Evolutionary conservation across 1,140 invertebrate genomes (phyloP).

Genomic region (Luehdorfia chinensis): DNA sequence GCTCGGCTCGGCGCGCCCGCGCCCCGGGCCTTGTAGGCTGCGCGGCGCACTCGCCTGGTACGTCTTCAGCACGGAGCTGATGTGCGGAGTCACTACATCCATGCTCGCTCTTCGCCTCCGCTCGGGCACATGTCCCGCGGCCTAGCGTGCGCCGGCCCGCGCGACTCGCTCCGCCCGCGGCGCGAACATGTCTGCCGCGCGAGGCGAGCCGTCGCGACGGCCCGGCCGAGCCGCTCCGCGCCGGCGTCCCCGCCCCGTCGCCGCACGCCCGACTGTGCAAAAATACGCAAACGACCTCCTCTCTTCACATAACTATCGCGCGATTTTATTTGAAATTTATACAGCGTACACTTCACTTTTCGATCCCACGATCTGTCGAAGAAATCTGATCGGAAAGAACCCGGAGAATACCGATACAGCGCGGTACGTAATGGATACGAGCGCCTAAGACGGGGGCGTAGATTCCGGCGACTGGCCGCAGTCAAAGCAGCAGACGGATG

Average conservation of each 20-base stretch:
- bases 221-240: conserved; percentile 44
- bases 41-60: conserved; percentile 94
- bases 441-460: conserved; percentile 48
- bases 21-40: conserved; percentile 93
- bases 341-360: conserved; percentile 10
- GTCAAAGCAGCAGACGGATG: conserved; percentile 75
- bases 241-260: conserved; percentile 56
- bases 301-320: conserved; percentile 25
- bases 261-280: conserved; percentile 53
- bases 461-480: conserved; percentile 61
- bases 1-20: conserved; percentile 69
- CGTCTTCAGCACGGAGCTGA: conserved; percentile 95
- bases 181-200: conserved; percentile 70
- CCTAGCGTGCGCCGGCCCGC: conserved; percentile 50
- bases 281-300: conserved; percentile 48
- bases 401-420: conserved; percentile 12
- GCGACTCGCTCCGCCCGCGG: conserved; percentile 57
- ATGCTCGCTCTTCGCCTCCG: conserved; percentile 73
- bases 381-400: background rate
- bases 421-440: conserved; percentile 22
- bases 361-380: background rate
- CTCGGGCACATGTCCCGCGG: conserved; percentile 34
- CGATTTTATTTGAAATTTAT: conserved; percentile 18
- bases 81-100: conserved; percentile 86
- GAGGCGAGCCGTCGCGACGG: conserved; percentile 51